phyloP scores from a whole-genome alignment of 2,888 invertebrate genomes.

The Aspidapion aeneum region DNA sequence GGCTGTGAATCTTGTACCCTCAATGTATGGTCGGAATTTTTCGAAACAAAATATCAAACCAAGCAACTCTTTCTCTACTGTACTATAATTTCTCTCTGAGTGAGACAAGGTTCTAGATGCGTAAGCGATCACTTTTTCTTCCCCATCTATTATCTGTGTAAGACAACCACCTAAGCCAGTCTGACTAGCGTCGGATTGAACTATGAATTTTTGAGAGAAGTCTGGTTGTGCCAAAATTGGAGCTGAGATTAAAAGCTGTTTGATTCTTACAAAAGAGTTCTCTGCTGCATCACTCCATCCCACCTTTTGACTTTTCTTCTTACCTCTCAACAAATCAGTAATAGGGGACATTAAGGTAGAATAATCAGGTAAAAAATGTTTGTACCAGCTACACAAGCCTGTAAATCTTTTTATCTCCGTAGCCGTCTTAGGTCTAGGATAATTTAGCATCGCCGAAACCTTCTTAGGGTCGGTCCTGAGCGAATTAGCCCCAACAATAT shows the following conservation, averaged over 20 bases:
- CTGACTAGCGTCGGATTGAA: not conserved
- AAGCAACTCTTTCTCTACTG: not conserved
- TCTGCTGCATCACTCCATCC: not conserved
- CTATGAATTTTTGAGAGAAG: not conserved
- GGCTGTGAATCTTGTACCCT: not conserved
- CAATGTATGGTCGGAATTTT: not conserved
- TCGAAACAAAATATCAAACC: not conserved
- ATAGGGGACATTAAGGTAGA: not conserved
- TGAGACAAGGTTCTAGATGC: not conserved
- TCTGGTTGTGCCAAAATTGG: not conserved
- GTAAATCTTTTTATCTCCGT: not conserved
- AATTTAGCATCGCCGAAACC: not conserved
- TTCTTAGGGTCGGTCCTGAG: not conserved
- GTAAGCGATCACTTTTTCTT: not conserved
- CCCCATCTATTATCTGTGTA: not conserved
- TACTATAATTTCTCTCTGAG: not conserved
- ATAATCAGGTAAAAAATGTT: not conserved
- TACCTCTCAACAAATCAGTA: not conserved
- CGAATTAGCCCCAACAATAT: not conserved
- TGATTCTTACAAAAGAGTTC: not conserved
- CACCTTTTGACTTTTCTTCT: not conserved
- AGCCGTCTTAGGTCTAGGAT: not conserved
- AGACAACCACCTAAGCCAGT: not conserved
- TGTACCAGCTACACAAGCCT: not conserved
- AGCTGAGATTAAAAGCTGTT: not conserved